Evolutionary conservation across 2,888 invertebrate genomes (phyloP), one percentile per base, ranked within the genome.

Genomic region (Pyrgus malvae): DNA sequence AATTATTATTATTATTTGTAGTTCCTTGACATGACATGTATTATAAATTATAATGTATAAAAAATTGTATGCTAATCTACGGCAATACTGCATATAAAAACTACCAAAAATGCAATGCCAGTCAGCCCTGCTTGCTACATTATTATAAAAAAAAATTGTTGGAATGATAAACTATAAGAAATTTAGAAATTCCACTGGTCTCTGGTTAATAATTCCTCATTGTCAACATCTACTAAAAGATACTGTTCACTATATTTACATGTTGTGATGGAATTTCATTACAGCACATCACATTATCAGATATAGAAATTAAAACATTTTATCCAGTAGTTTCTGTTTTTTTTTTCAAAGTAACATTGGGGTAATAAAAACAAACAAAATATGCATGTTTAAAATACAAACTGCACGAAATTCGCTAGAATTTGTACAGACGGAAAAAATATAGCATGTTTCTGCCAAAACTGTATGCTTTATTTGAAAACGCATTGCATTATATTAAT

Each of bases 371-470:
- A 48, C 11, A 27, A 48, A 27, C 31, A n/a, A n/a, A n/a, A n/a
- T n/a, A n/a, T n/a, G n/a, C n/a, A n/a, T n/a, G n/a, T n/a, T n/a
- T n/a, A 42, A 27, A 1, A 21, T 45, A 41, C 53, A 44, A 49
- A 42, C 33, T 48, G 56, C 56, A 58, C 69, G 62, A 67, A 60
- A 66, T 69, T 71, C 74, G 76, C 78, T 75, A 54, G 59, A n/a
- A n/a, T 61, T 60, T 56, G 48, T 59, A 56, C 33, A 50, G 41
- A 11, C 11, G 41, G 55, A 50, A 55, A 50, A 33, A 57, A 51
- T n/a, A n/a, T n/a, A n/a, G n/a, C n/a, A n/a, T n/a, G n/a, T n/a
- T n/a, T n/a, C n/a, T n/a, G n/a, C n/a, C n/a, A n/a, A n/a, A n/a
- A n/a, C n/a, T n/a, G n/a, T n/a, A n/a, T n/a, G n/a, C n/a, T n/a